A percentile compares a stretch with the other conserved stretches of the same genome.
These are phyloP conservation scores for Apis florea DNA, from an alignment of 1,140 invertebrate species.

Conservation along the genomic window DNA sequence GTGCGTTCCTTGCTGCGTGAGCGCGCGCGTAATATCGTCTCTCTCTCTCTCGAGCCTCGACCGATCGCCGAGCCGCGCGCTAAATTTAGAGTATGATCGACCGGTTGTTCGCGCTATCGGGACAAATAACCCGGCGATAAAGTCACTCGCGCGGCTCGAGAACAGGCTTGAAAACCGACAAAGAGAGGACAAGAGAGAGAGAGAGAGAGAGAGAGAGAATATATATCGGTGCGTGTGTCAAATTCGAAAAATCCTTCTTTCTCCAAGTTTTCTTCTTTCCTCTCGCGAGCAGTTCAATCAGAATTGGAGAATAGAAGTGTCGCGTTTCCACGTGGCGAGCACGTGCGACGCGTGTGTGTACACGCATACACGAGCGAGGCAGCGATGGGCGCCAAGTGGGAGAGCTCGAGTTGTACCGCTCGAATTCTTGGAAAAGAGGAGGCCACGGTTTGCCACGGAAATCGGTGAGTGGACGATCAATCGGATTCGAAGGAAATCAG, in stretches of 20 bases:
- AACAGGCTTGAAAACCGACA: constrained; percentile 5
- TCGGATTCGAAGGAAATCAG: background rate
- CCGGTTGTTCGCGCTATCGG: constrained; percentile 64
- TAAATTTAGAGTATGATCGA: constrained; percentile 72
- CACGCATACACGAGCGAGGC: background rate
- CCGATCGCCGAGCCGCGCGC: constrained; percentile 29
- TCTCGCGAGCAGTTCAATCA: background rate
- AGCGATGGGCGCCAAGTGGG: constrained; percentile 46
- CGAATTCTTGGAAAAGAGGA: constrained; percentile 38
- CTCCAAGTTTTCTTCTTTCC: background rate
- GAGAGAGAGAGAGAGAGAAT: no score
- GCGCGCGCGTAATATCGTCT: background rate
- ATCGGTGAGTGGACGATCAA: constrained; percentile 43
- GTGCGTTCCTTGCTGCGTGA: constrained; percentile 28
- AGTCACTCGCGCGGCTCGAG: constrained; percentile 42
- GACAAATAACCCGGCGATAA: constrained; percentile 64
- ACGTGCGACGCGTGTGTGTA: constrained; percentile 28
- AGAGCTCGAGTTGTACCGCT: constrained; percentile 23
- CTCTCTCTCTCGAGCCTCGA: constrained; percentile 18
- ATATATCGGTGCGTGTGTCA: background rate
- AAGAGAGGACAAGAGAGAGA: no score
- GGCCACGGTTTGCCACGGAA: background rate
- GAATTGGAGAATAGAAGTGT: constrained; percentile 4
- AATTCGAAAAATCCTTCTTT: background rate
- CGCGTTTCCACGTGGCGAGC: constrained; percentile 53